phyloP scores from a whole-genome alignment of 2,888 invertebrate species.

The Blera fallax region DNA sequence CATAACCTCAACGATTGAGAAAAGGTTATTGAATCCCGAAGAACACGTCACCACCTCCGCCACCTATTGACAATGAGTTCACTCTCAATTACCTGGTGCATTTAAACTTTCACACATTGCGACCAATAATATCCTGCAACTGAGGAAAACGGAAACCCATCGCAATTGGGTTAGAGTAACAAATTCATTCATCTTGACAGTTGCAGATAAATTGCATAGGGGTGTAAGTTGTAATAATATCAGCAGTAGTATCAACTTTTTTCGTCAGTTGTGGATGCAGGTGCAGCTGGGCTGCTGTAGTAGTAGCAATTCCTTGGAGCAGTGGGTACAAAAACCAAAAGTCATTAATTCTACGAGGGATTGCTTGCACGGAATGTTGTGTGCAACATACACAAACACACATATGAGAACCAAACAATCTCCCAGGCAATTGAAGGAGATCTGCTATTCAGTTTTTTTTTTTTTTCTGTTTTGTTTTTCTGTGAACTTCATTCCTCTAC shows the following conservation, averaged over 20 bases:
- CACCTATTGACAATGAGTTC: slow-evolving; percentile 7
- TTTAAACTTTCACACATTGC: slow-evolving; percentile 50
- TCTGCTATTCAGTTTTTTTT: slow-evolving; percentile 25
- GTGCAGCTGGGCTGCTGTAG: slow-evolving; percentile 8
- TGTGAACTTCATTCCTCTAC: neutral
- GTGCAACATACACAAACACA: slow-evolving; percentile 3
- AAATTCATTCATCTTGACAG: slow-evolving; percentile 70
- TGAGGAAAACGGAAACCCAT: slow-evolving; percentile 30
- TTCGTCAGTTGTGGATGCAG: slow-evolving; percentile 33
- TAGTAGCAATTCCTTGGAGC: slow-evolving; percentile 1
- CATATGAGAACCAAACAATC: slow-evolving; percentile 55
- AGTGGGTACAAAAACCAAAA: slow-evolving; percentile 35
- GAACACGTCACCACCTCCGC: neutral
- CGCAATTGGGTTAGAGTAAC: slow-evolving; percentile 70
- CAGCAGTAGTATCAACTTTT: slow-evolving; percentile 46
- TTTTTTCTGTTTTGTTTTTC: neutral
- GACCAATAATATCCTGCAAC: slow-evolving; percentile 46
- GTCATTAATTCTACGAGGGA: slow-evolving; percentile 62
- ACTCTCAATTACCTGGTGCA: slow-evolving; percentile 18
- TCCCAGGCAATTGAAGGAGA: slow-evolving; percentile 53
- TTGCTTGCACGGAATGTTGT: neutral
- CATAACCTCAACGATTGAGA: slow-evolving; percentile 30
- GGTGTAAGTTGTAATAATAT: slow-evolving; percentile 63
- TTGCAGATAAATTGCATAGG: slow-evolving; percentile 71
- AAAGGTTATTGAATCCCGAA: slow-evolving; percentile 37